These are phyloP conservation scores for Enoplosus armatus DNA, from an alignment of 2,797 vertebrate genomes.

Conservation along the genomic window DNA sequence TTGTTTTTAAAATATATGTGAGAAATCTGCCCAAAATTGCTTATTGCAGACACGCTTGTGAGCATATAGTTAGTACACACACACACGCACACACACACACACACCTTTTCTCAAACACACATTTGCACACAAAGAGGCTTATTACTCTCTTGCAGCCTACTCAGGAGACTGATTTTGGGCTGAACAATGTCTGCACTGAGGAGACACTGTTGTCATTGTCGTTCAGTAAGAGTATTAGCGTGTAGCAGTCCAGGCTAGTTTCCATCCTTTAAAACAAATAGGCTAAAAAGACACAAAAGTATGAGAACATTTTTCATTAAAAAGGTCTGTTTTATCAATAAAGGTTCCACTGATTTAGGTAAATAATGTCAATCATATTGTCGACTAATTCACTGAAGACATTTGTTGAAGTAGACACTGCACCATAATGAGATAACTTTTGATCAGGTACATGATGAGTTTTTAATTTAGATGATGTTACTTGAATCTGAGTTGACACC, in stretches of 20 bases:
- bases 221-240: background rate
- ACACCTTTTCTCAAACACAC: conserved; percentile 4
- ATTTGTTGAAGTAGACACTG: background rate
- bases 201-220: background rate
- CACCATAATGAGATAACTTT: background rate
- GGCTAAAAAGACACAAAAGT: background rate
- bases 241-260: background rate
- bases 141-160: background rate
- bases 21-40: background rate
- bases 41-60: background rate
- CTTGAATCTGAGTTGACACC: background rate
- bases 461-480: too few relatives aligned
- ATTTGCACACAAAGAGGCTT: conserved; percentile 4
- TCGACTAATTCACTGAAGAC: background rate
- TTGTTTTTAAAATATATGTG: background rate
- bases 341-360: background rate
- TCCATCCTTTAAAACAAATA: background rate
- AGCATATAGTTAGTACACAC: background rate
- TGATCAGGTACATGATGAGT: too few relatives aligned
- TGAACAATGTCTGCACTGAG: background rate
- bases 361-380: background rate
- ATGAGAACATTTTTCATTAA: background rate
- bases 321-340: background rate
- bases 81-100: background rate
- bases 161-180: background rate